Base-by-base conservation (phyloP, 35 echinoderm and acorn worm genomes). In the Chiridota heheva region DNA sequence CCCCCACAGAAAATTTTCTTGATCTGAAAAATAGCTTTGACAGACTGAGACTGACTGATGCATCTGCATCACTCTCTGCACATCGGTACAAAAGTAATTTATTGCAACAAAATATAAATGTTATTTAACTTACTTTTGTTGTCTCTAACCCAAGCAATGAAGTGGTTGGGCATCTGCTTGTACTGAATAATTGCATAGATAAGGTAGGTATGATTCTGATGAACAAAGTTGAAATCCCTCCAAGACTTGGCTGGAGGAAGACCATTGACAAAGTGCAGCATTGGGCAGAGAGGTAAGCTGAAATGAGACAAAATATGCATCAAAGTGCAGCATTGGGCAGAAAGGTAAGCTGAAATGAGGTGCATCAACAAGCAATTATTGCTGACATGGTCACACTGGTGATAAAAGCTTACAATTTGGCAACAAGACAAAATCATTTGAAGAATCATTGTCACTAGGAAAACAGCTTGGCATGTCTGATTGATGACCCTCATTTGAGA, bases 301-400 rank as follows among this genome's bases (percentile, higher is more conserved):
- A 17, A 42, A 36, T 31, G 22, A 80, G 39, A 60, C 17, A 84
- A 71, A 69, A 69, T 55, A 81, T n/a, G n/a, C n/a, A n/a, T n/a
- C 42, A 61, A 98, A 98, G 40, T 98, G 89, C 15, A 98, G 48
- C 70, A 92, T 78, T 15, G 85, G 60, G 80, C 89, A 92, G 44
- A 86, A 53, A 46, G 95, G 81, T 25, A 85, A n/a, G 20, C 95
- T 98, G 76, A 17, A 42, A 36, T 31, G 22, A 80, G 39, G n/a
- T n/a, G n/a, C 18, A 32, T 36, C 1, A 57, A 7, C 71, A 7
- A 31, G 2, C 29, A 3, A 32, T n/a, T 72, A 2, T 35, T 20
- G 15, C 68, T 22, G n/a, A 16, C 29, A 44, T 42, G 16, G 18
- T 72, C 31, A 8, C 36, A 40, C 29, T 13, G 18, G 18, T 42